phyloP scores from a whole-genome alignment of 1,140 invertebrate genomes.

The Eupeodes corollae region DNA sequence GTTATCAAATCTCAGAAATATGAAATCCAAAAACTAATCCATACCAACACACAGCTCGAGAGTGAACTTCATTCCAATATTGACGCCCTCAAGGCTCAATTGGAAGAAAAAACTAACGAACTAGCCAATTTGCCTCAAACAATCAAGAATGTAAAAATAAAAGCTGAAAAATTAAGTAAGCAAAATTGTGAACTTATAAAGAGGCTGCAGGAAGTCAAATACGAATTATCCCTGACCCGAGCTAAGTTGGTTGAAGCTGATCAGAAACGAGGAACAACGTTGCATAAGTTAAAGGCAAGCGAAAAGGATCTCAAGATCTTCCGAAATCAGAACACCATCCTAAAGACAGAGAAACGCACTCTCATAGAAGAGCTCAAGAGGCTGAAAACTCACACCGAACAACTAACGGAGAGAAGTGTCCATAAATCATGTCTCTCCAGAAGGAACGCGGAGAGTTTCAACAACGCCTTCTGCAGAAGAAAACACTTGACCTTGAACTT shows the following conservation, averaged over 20 bases:
- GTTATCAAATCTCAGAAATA: slow-evolving; percentile 29
- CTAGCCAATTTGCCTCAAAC: slow-evolving; percentile 20
- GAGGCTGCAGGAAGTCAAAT: slow-evolving; percentile 19
- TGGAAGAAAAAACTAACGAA: slow-evolving; percentile 22
- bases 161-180: slow-evolving; percentile 22
- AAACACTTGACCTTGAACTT: slow-evolving; percentile 26
- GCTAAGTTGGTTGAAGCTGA: slow-evolving; percentile 26
- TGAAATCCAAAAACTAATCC: slow-evolving; percentile 28
- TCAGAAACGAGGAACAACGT: slow-evolving; percentile 18
- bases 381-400: slow-evolving; percentile 8
- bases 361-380: slow-evolving; percentile 16
- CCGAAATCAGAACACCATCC: slow-evolving; percentile 24
- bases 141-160: slow-evolving; percentile 25
- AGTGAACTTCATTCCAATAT: slow-evolving; percentile 21
- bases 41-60: slow-evolving; percentile 28
- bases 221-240: slow-evolving; percentile 22
- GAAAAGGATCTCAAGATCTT: slow-evolving; percentile 31
- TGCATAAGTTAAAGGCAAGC: slow-evolving; percentile 24
- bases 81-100: slow-evolving; percentile 20
- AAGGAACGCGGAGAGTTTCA: slow-evolving; percentile 30
- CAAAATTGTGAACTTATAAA: slow-evolving; percentile 25
- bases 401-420: slow-evolving; percentile 18
- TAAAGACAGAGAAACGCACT: slow-evolving; percentile 24
- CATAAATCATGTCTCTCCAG: slow-evolving; percentile 22
- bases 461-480: slow-evolving; percentile 27